These are phyloP conservation scores for Zaprionus nigranus DNA, from an alignment of 1,140 invertebrate species.

Conservation along the genomic window DNA sequence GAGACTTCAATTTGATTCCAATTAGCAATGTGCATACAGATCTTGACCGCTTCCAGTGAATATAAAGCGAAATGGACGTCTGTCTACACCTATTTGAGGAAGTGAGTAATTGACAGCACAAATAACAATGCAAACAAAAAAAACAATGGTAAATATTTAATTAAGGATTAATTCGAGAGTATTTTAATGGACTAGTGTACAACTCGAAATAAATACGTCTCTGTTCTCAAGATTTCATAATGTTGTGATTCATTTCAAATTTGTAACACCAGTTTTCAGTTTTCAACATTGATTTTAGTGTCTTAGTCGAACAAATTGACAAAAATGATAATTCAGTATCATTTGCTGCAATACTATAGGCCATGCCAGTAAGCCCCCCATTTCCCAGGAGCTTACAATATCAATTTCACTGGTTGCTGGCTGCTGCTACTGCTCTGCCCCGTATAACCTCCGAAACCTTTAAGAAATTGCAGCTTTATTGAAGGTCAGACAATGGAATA, in stretches of 20 bases:
- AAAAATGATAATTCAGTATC: slow-evolving; percentile 67
- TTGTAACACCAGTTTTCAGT: background rate
- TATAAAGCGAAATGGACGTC: background rate
- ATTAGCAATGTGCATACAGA: too few species aligned
- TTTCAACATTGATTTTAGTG: slow-evolving; percentile 36
- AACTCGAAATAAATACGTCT: slow-evolving; percentile 1
- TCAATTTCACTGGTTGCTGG: slow-evolving; percentile 56
- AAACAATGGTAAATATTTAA: too few species aligned
- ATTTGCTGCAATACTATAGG: slow-evolving; percentile 62
- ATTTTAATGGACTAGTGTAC: background rate
- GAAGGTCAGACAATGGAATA: slow-evolving; percentile 59
- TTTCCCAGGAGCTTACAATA: slow-evolving; percentile 54
- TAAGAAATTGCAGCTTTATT: slow-evolving; percentile 56
- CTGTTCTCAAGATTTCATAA: background rate
- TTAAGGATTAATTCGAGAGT: background rate
- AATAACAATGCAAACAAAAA: background rate
- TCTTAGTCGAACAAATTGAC: slow-evolving; percentile 53
- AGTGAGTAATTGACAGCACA: background rate
- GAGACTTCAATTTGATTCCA: too few species aligned
- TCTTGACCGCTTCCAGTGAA: too few species aligned
- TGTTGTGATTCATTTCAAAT: background rate
- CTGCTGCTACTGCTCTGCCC: slow-evolving; percentile 34
- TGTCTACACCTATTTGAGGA: background rate
- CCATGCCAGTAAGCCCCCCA: slow-evolving; percentile 70
- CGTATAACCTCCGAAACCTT: background rate